Percentiles rank a stretch among this genome's conserved stretches.
These are phyloP conservation scores for Penelope pileata DNA, from an alignment of 2,113 vertebrate genomes.

Conservation along the genomic window DNA sequence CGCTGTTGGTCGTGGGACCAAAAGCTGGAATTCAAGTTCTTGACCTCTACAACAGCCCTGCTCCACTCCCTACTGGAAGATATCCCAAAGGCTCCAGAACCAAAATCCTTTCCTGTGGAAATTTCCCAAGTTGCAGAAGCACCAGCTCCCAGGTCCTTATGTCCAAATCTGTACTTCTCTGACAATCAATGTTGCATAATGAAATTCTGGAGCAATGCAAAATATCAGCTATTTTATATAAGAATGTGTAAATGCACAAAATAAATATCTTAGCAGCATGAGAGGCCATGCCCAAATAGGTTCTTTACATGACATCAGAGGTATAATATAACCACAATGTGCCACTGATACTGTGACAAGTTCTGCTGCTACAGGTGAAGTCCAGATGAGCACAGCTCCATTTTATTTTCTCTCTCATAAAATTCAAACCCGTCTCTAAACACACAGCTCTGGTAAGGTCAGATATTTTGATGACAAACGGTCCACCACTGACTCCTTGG, in stretches of 20 bases:
- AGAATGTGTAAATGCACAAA: not conserved
- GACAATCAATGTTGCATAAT: not conserved
- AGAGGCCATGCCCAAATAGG: not conserved
- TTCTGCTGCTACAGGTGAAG: not conserved
- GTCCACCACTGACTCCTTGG: not conserved
- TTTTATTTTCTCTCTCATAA: not conserved
- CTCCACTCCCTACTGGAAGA: not conserved
- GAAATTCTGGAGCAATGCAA: not conserved
- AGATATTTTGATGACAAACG: not conserved
- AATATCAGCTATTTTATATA: not conserved
- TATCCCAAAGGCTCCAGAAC: not conserved
- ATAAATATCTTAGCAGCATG: not conserved
- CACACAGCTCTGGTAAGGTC: not conserved
- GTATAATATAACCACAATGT: not conserved
- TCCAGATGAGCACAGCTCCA: not conserved
- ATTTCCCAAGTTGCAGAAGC: not conserved
- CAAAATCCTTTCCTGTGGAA: not conserved
- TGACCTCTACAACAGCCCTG: not conserved
- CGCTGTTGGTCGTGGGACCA: not conserved
- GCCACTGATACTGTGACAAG: not conserved
- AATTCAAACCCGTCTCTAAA: slow-evolving; percentile 5
- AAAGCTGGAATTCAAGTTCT: not conserved
- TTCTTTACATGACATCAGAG: not conserved
- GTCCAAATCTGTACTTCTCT: not conserved
- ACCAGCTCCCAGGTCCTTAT: not conserved